Base-by-base conservation (phyloP, 1,140 invertebrate species). In the Druon quercuslanigerum region DNA sequence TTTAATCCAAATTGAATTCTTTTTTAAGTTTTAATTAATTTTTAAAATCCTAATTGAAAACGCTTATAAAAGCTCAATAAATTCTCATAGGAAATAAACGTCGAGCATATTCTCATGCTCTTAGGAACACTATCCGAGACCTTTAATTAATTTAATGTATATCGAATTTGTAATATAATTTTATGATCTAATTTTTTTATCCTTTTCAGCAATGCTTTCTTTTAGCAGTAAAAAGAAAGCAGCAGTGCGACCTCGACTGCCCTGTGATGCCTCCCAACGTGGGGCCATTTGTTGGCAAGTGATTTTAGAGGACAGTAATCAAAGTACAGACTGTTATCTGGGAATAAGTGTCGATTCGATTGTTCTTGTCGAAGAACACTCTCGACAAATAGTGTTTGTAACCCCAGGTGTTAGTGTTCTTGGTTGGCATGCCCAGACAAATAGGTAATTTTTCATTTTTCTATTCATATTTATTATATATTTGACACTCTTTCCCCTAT, bases 331-430 rank as follows among this genome's bases (percentile, higher is more conserved):
- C 78, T 97, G 96, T 87, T 95, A 97, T 77, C 92, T 99, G 74
- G 98, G 96, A 0, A 95, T 99, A 74, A 98, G 97, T 19, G 93
- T 95, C 13, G 97, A 98, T 85, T 96, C 95, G 1, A 92, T 99
- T 60, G 96, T 98, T 25, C 90, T 99, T 13, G 94, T 99, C 56
- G 97, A 99, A 89, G 95, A 97, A 85, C 93, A 92, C 72, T 95
- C 95, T 0, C 93, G 96, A 73, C 96, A 97, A 88, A 96, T 97
- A 33, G 94, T 98, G 12, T 97, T 98, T 83, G 96, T 96, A 13
- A 93, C 96, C 17, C 96, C 97, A 0, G 97, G 96, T 82, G 94
- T 94, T 82, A 94, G 95, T 33, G 94, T 99, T 70, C 93, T 99
- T 17, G 96, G 95, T n/a, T 96, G 96, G 96, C 94, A 95, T 78